A percentile compares a stretch with the other conserved stretches of the same genome.
phyloP scores from a whole-genome alignment of 2,888 invertebrate species.

The Drosophila merina region DNA sequence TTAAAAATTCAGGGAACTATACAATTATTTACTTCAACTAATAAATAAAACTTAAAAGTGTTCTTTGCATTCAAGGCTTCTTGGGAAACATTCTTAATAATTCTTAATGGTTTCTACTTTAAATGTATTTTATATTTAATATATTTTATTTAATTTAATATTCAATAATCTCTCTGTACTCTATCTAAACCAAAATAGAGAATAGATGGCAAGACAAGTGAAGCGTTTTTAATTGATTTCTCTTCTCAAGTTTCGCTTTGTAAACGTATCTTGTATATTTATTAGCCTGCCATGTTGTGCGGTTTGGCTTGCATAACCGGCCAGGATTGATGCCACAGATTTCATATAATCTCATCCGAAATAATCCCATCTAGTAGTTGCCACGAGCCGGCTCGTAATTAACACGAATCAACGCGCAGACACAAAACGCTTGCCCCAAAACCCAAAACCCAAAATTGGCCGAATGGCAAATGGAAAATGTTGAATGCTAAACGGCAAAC shows the following conservation, averaged over 20 bases:
- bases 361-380: constrained; percentile 66
- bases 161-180: constrained; percentile 22
- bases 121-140: background rate
- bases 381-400: constrained; percentile 51
- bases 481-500: constrained; percentile 12
- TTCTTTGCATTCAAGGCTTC: too few species aligned
- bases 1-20: too few species aligned
- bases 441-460: constrained; percentile 1
- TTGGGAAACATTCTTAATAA: too few species aligned
- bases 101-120: background rate
- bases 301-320: constrained; percentile 40
- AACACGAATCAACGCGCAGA: constrained; percentile 74
- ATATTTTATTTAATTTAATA: background rate
- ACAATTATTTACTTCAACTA: background rate
- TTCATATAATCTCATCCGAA: constrained; percentile 51
- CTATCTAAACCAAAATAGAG: constrained; percentile 23
- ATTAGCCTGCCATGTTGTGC: constrained; percentile 22
- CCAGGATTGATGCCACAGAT: constrained; percentile 60
- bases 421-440: constrained; percentile 24
- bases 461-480: constrained; percentile 10
- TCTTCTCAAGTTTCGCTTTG: constrained; percentile 24
- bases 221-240: constrained; percentile 71
- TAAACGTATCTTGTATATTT: constrained; percentile 21
- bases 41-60: background rate
- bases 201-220: constrained; percentile 41